These are phyloP conservation scores for Merops nubicus DNA, from an alignment of 2,113 vertebrate species.

Conservation along the genomic window DNA sequence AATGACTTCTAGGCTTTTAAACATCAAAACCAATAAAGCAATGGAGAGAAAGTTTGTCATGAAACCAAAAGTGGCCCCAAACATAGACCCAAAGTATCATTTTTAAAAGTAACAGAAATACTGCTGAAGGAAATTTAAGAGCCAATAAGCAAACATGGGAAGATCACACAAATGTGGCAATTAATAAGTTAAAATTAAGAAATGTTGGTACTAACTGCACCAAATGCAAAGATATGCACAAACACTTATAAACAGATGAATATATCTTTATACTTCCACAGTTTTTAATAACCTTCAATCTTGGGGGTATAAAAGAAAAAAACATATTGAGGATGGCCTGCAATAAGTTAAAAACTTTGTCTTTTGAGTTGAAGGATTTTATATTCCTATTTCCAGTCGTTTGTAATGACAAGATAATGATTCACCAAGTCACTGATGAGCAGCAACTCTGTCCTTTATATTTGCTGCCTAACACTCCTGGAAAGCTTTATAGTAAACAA, in stretches of 20 bases:
- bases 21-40: slow-evolving; percentile 55
- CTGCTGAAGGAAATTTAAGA: background rate
- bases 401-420: slow-evolving; percentile 20
- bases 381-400: background rate
- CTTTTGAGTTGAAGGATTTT: background rate
- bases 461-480: slow-evolving; percentile 41
- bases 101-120: background rate
- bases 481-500: slow-evolving; percentile 66
- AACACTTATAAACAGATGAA: background rate
- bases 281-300: background rate
- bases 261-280: background rate
- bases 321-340: background rate
- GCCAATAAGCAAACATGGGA: background rate
- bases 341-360: background rate
- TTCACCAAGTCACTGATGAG: slow-evolving; percentile 26
- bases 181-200: background rate
- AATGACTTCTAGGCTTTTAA: slow-evolving; percentile 71
- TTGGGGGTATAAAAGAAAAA: background rate
- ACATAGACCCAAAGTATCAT: background rate
- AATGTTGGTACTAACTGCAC: background rate
- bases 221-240: background rate
- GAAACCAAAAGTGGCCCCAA: slow-evolving; percentile 44
- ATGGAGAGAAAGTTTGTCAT: slow-evolving; percentile 6
- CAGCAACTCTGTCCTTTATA: slow-evolving; percentile 26
- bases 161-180: background rate